phyloP scores from a whole-genome alignment of 2,888 invertebrate species.

The Aphidius colemani region DNA sequence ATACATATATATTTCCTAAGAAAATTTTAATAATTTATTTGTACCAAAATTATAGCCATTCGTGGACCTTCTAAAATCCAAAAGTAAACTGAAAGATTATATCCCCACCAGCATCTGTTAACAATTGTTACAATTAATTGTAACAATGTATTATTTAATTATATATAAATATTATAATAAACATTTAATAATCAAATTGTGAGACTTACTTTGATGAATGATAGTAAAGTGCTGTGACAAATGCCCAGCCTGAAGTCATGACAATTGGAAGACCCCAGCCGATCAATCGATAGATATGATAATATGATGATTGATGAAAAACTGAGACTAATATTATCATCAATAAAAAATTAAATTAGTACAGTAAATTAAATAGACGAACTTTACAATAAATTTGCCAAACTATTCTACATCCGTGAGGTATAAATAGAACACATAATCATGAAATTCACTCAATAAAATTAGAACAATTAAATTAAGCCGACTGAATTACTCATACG shows the following conservation, averaged over 20 bases:
- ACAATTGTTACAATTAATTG: background rate
- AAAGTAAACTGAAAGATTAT: slow-evolving; percentile 78
- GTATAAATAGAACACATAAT: background rate
- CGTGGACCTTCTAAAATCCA: slow-evolving; percentile 93
- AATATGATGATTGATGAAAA: slow-evolving; percentile 70
- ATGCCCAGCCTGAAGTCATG: slow-evolving; percentile 73
- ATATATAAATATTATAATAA: background rate
- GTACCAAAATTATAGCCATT: slow-evolving; percentile 77
- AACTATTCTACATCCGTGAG: too few relatives aligned
- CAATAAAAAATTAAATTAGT: background rate
- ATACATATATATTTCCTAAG: slow-evolving; percentile 10
- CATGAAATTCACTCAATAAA: background rate
- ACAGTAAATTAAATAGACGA: background rate
- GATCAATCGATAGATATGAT: slow-evolving; percentile 67
- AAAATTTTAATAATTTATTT: slow-evolving; percentile 37
- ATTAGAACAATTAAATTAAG: background rate
- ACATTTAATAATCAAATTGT: background rate
- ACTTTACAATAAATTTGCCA: background rate
- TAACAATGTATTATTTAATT: background rate
- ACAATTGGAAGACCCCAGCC: slow-evolving; percentile 79
- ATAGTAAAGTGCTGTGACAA: slow-evolving; percentile 64
- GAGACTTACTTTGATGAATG: slow-evolving; percentile 60
- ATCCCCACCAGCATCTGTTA: slow-evolving; percentile 80
- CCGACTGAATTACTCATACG: too few relatives aligned
- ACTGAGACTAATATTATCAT: slow-evolving; percentile 62